Conservation (phyloP, 2,888 invertebrate genomes). For the Andrena minutula region DNA sequence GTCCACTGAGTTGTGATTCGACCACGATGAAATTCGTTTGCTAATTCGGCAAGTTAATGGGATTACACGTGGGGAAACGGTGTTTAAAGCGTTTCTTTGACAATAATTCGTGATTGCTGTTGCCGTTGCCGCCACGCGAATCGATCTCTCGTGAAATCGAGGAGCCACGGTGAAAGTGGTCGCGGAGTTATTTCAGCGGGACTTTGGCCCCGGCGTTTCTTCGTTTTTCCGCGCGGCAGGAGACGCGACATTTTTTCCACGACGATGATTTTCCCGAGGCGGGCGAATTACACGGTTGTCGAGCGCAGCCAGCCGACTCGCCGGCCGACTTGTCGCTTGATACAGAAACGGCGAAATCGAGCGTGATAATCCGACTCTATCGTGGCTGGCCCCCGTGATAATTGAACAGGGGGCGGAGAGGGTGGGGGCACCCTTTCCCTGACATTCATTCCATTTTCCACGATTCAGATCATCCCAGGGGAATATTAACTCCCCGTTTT, state of each 20-base stretch:
- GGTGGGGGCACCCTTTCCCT: constrained; percentile 19
- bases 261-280: constrained; percentile 76
- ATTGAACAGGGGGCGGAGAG: constrained; percentile 32
- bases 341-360: constrained; percentile 73
- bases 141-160: constrained; percentile 50
- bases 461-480: neutral
- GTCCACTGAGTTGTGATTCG: neutral
- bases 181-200: constrained; percentile 28
- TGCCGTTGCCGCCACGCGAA: neutral
- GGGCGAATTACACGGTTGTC: constrained; percentile 84
- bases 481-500: constrained; percentile 23
- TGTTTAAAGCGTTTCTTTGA: neutral
- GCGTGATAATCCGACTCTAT: constrained; percentile 65
- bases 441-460: constrained; percentile 29
- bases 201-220: constrained; percentile 27
- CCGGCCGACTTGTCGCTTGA: constrained; percentile 72
- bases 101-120: neutral
- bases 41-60: neutral
- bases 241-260: constrained; percentile 77
- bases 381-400: constrained; percentile 45
- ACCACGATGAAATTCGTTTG: neutral
- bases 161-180: constrained; percentile 39
- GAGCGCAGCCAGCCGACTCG: constrained; percentile 74
- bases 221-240: constrained; percentile 44
- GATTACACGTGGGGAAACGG: neutral